These are phyloP conservation scores for Emydocephalus ijimae DNA, from an alignment of 2,113 vertebrate genomes.

Conservation along the genomic window DNA sequence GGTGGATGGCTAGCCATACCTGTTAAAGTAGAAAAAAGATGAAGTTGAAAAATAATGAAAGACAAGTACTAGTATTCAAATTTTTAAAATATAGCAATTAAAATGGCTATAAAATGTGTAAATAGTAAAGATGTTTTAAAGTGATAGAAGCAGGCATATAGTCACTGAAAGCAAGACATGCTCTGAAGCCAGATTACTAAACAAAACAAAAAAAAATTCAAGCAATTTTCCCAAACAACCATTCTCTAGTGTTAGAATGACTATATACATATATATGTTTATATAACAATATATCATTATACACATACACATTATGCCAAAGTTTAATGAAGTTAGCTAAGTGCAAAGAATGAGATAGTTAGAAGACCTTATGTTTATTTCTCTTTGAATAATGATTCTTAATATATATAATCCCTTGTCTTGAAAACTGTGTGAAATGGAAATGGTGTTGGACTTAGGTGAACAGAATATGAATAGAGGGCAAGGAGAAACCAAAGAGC, in stretches of 20 bases:
- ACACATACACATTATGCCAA: slow-evolving; percentile 64
- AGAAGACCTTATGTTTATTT: slow-evolving; percentile 75
- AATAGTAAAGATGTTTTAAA: slow-evolving; percentile 76
- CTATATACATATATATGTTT: slow-evolving; percentile 33
- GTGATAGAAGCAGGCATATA: slow-evolving; percentile 80
- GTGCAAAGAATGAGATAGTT: slow-evolving; percentile 68
- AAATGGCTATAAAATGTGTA: slow-evolving; percentile 76
- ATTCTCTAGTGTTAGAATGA: slow-evolving; percentile 76
- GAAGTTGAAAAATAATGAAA: slow-evolving; percentile 52
- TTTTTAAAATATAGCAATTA: slow-evolving; percentile 67
- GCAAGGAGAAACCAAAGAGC: slow-evolving; percentile 60
- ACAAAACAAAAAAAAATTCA: slow-evolving; percentile 69
- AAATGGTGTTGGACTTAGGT: slow-evolving; percentile 78
- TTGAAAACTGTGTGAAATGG: slow-evolving; percentile 80
- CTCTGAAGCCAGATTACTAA: slow-evolving; percentile 81
- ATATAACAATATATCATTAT: not conserved
- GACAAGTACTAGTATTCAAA: slow-evolving; percentile 25
- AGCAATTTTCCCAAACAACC: slow-evolving; percentile 78
- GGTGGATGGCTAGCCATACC: slow-evolving; percentile 97
- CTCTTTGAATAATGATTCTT: slow-evolving; percentile 86
- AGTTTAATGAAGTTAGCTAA: slow-evolving; percentile 78
- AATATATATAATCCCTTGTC: slow-evolving; percentile 81
- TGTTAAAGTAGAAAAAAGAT: slow-evolving; percentile 68
- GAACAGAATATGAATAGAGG: slow-evolving; percentile 68
- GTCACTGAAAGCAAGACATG: slow-evolving; percentile 96